Base-by-base conservation (phyloP, 2,888 invertebrate genomes). In the Drosophila helvetica region DNA sequence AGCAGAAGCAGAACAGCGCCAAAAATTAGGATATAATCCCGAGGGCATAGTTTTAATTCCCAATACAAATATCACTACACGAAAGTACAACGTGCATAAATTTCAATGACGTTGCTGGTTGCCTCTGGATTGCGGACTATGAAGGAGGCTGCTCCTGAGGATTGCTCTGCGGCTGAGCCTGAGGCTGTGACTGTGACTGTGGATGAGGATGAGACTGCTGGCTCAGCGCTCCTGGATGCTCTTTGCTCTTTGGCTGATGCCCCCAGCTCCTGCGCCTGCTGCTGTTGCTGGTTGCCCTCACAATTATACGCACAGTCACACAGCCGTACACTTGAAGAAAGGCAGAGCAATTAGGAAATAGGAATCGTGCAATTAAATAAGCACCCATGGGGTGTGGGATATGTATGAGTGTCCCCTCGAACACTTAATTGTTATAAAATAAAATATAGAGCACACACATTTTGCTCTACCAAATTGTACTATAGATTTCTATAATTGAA, bases 11-110 rank as follows among this genome's bases (percentile, higher is more conserved):
- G 59, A 58, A 66, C 68, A 86, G 64, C 73, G 77, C 80, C 82
- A 75, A 81, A 71, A 88, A 86, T 86, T 88, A 84, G 85, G 87
- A 81, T 86, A 86, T 78, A 88, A 78, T 86, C 85, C 85, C 85
- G 75, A 47, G 87, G 85, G 85, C 81, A 86, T 88, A 86, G 89
- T 86, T 86, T 88, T 88, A 86, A 86, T 86, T 86, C 85, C 85
- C 85, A 86, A 86, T 86, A 86, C 89, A 86, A 86, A 86, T 86
- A 86, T 86, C 85, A 88, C 89, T 86, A 88, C 89, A 80, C 78
- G 86, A 88, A 78, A 74, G 88, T 86, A 88, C 85, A 79, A 75
- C 74, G 87, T 86, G 89, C 85, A 88, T 86, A 86, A 86, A 86
- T 86, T 86, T 86, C 89, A 86, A 88, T 88, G 85, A 86, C 87